Conservation (phyloP, 2,888 invertebrate genomes). For the Apantesis nais region DNA sequence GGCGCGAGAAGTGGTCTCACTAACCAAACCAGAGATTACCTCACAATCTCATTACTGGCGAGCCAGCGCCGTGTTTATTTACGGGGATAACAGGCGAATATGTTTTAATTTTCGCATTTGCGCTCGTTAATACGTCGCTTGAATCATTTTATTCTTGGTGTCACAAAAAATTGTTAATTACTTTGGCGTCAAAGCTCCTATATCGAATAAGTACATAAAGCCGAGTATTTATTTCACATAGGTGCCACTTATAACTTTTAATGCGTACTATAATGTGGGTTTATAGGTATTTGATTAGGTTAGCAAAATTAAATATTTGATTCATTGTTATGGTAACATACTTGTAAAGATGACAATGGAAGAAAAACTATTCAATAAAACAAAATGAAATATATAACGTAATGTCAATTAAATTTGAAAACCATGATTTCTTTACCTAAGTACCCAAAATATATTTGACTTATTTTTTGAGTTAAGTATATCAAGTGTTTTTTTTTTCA, state of each 20-base stretch:
- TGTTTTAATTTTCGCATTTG: slow-evolving; percentile 64
- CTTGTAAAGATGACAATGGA: not conserved
- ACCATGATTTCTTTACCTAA: not conserved
- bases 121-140: slow-evolving; percentile 53
- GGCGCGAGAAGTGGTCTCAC: slow-evolving; percentile 54
- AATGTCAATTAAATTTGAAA: slow-evolving; percentile 19
- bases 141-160: slow-evolving; percentile 45
- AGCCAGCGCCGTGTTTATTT: slow-evolving; percentile 60
- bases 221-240: slow-evolving; percentile 17
- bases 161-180: slow-evolving; percentile 45
- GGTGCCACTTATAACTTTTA: slow-evolving; percentile 20
- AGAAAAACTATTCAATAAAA: not conserved
- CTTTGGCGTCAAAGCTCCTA: slow-evolving; percentile 15
- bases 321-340: slow-evolving; percentile 35
- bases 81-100: slow-evolving; percentile 63
- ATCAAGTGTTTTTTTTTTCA: slow-evolving; percentile 31
- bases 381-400: slow-evolving; percentile 19
- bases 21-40: slow-evolving; percentile 73
- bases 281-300: slow-evolving; percentile 32
- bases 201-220: slow-evolving; percentile 16
- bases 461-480: slow-evolving; percentile 24
- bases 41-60: slow-evolving; percentile 69
- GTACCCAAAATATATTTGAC: not conserved
- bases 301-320: slow-evolving; percentile 45
- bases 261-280: not conserved